A percentile compares a stretch with the other conserved stretches of the same genome.
phyloP scores from a whole-genome alignment of 2,888 invertebrate species.

The Cataglyphis rosenhaueri region DNA sequence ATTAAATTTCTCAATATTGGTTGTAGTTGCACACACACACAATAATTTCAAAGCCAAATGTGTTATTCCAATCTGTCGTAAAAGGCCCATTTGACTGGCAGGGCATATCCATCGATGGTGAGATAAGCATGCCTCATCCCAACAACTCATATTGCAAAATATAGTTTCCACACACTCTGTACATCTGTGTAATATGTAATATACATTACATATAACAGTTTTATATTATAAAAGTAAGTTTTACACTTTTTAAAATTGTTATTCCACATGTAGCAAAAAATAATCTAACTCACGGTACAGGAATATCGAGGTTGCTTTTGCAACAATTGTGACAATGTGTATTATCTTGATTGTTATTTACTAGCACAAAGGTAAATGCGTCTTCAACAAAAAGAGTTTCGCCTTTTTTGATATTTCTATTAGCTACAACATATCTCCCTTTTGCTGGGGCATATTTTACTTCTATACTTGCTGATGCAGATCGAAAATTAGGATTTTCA shows the following conservation, averaged over 20 bases:
- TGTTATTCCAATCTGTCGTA: constrained; percentile 91
- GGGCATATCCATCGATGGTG: constrained; percentile 92
- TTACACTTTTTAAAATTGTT: background rate
- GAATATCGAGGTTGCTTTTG: constrained; percentile 83
- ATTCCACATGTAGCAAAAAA: background rate
- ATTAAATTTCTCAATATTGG: constrained; percentile 86
- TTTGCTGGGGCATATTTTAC: constrained; percentile 87
- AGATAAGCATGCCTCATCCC: constrained; percentile 86
- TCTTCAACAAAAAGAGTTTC: constrained; percentile 93
- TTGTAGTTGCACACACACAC: constrained; percentile 86
- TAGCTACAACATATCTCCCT: constrained; percentile 90
- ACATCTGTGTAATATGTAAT: constrained; percentile 87
- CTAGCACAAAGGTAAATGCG: constrained; percentile 92
- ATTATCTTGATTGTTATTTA: constrained; percentile 86
- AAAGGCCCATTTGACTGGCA: constrained; percentile 88
- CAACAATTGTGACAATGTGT: constrained; percentile 92
- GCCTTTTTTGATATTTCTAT: constrained; percentile 87
- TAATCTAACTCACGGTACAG: constrained; percentile 88
- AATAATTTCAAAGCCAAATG: constrained; percentile 92
- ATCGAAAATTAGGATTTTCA: constrained; percentile 86
- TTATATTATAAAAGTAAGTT: background rate
- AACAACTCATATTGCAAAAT: constrained; percentile 90
- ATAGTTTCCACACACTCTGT: constrained; percentile 88
- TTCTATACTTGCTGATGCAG: constrained; percentile 87
- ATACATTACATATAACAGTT: background rate